A percentile compares a stretch with the other conserved stretches of the same genome.
Evolutionary conservation across 2,797 vertebrate genomes (phyloP).

Genomic region (Pelodytes ibericus): DNA sequence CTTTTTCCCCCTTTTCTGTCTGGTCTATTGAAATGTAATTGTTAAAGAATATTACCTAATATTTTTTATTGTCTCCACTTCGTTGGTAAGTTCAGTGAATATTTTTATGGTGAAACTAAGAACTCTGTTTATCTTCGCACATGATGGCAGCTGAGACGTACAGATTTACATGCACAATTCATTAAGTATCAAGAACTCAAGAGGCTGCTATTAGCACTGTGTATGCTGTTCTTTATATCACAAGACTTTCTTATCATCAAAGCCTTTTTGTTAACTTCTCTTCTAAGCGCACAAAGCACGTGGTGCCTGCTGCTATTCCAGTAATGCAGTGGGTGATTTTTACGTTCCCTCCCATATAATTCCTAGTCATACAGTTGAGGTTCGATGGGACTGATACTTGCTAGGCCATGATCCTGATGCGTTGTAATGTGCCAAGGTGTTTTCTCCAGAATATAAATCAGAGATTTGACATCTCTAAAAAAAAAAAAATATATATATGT

Average conservation of each 20-base stretch:
- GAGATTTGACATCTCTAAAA: too few relatives aligned
- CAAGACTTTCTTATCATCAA: neutral
- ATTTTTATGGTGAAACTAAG: neutral
- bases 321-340: too few relatives aligned
- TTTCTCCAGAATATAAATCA: too few relatives aligned
- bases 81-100: too few relatives aligned
- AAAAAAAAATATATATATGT: too few relatives aligned
- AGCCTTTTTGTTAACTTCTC: neutral
- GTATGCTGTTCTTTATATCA: neutral
- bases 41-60: too few relatives aligned
- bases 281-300: neutral
- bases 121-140: neutral
- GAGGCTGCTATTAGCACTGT: neutral
- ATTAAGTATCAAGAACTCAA: neutral
- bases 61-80: neutral
- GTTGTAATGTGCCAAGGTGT: too few relatives aligned
- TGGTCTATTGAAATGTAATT: neutral
- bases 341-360: too few relatives aligned
- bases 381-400: too few relatives aligned
- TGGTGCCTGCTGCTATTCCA: neutral
- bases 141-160: slow-evolving; percentile 5
- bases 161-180: neutral
- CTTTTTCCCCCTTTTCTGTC: too few relatives aligned
- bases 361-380: too few relatives aligned
- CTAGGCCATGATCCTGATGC: too few relatives aligned